Base-by-base conservation (phyloP, 2,113 vertebrate genomes). In the Helogale parvula region DNA sequence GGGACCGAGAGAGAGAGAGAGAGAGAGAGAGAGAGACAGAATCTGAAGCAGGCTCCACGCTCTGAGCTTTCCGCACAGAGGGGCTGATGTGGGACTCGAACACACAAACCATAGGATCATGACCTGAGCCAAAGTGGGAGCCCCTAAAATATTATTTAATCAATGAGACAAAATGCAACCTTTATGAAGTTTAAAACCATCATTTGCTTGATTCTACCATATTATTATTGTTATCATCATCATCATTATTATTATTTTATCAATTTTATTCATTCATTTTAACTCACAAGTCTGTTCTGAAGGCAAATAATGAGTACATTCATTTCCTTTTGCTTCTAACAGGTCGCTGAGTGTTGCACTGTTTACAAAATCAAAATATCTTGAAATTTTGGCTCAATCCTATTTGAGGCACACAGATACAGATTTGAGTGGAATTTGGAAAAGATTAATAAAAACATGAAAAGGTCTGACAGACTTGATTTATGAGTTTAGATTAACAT, bases 401-500 rank as follows among this genome's bases (percentile, higher is more conserved):
- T 86, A 14, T 76, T 94, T 63, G 45, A 13, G 38, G 47, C 47
- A 47, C 63, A 71, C 66, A 82, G 57, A 85, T 63, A 89, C 1
- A 97, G 35, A 93, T 80, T 93, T 93, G 92, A 97, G 60, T 50
- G 45, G 27, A 84, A 87, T 95, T 92, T 93, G 74, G 74, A 94
- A 96, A 96, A 60, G 19, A 69, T 17, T 54, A 95, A 94, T 86
- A 96, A 96, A 98, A 92, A 84, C 57, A 81, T 96, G 23, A 88
- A 96, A 97, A 69, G 57, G 0, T 2, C 29, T 97, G 83, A 69
- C 84, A 97, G 57, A 50, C 23, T 93, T 97, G 96, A 97, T 97
- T 95, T 97, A 97, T 96, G 93, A 96, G 77, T 88, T 90, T 66
- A 82, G 83, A 97, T 96, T 96, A 97, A 93, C 72, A 92, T 90